phyloP scores from a whole-genome alignment of 2,888 invertebrate genomes.

The Cotesia congregata region DNA sequence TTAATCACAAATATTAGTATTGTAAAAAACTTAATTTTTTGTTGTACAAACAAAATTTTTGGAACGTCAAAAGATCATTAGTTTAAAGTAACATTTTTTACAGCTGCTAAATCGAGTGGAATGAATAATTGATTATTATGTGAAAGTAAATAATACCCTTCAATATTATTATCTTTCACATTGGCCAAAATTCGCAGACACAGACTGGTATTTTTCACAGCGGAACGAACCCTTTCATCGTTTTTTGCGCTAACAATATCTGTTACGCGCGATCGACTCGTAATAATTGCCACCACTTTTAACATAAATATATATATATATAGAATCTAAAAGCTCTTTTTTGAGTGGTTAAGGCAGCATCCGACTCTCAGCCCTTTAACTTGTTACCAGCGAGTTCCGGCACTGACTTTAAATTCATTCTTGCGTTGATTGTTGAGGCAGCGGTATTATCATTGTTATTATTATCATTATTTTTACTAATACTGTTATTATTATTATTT shows the following conservation, averaged over 20 bases:
- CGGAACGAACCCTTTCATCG: constrained; percentile 48
- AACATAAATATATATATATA: background rate
- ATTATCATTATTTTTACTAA: no score
- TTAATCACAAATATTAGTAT: background rate
- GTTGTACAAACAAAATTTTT: background rate
- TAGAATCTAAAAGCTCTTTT: background rate
- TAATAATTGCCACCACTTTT: constrained; percentile 63
- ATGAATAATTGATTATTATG: constrained; percentile 27
- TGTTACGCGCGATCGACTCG: constrained; percentile 67
- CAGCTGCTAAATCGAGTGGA: background rate
- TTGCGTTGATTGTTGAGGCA: constrained; percentile 44
- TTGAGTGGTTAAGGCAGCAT: background rate
- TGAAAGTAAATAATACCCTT: constrained; percentile 3
- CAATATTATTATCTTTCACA: background rate
- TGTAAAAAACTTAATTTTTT: background rate
- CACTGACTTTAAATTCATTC: constrained; percentile 68
- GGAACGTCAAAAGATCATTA: background rate
- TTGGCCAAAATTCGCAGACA: background rate
- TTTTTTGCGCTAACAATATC: constrained; percentile 61
- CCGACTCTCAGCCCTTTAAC: constrained; percentile 1
- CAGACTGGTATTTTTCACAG: constrained; percentile 25
- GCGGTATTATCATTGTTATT: background rate
- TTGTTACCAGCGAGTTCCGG: constrained; percentile 8
- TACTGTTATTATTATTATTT: no score
- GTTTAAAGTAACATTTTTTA: background rate